Evolutionary conservation across 23 tunicate genomes (phyloP).

Genomic region (Halocynthia aurantium): DNA sequence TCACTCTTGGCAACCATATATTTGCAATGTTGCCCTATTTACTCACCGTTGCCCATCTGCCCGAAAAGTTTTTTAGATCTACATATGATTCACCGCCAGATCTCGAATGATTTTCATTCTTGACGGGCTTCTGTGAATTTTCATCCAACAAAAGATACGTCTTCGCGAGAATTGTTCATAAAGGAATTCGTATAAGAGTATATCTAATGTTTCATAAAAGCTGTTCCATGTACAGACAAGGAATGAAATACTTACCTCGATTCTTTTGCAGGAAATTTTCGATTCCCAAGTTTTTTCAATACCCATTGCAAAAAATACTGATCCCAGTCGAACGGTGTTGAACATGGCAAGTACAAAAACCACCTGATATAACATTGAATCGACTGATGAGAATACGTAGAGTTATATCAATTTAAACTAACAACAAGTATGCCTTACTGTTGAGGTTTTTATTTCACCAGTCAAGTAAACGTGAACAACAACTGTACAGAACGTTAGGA

Average conservation of each 20-base stretch:
- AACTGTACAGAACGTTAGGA: constrained; percentile 32
- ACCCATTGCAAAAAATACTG: constrained; percentile 44
- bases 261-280: constrained; percentile 36
- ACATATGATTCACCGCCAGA: constrained; percentile 1
- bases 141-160: not conserved
- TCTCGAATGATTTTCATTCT: not conserved
- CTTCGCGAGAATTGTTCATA: not conserved
- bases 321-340: constrained; percentile 28
- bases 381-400: too few relatives aligned
- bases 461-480: constrained; percentile 13
- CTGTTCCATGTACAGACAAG: too few relatives aligned
- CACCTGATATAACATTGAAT: constrained; percentile 15
- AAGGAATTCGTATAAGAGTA: too few relatives aligned
- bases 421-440: not conserved
- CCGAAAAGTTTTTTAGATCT: constrained; percentile 14
- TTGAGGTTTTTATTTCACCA: constrained; percentile 30
- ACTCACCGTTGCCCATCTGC: constrained; percentile 12
- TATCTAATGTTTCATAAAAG: too few relatives aligned
- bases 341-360: constrained; percentile 44
- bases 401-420: too few relatives aligned
- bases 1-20: too few relatives aligned
- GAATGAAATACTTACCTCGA: constrained; percentile 15
- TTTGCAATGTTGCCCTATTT: too few relatives aligned
- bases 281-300: constrained; percentile 47
- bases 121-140: too few relatives aligned